Evolutionary conservation across 2,797 vertebrate genomes (phyloP), one percentile per base, ranked within the genome.

Genomic region (Australoheros facetus): DNA sequence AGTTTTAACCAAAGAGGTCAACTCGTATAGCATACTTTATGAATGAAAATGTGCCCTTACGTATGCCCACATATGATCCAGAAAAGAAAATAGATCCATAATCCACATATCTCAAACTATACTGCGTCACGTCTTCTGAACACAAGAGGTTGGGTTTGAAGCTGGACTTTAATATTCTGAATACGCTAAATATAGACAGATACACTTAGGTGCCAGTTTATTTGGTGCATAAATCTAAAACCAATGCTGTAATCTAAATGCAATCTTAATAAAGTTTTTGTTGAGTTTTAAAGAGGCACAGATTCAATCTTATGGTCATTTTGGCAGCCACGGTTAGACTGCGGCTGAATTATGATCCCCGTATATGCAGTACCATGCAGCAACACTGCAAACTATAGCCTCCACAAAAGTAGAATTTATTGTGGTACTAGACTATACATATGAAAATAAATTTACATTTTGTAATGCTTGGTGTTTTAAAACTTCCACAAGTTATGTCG

Each of bases 281-380:
- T 48, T 48, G 28, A 9, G 10, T n/a, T 54, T 60, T 10, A 57
- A 28, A 56, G 13, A 34, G 11, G 34, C 54, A 30, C 11, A 66
- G 21, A 77, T 74, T 87, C 16, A 34, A 53, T 37, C 48, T 39
- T 19, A 58, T 13, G 32, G 64, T 51, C 64, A n/a, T 51, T 74
- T 60, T 51, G 60, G 7, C 19, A 37, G 30, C 26, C 39, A 74
- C 21, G 45, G 9, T 48, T 62, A 3, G 10, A 10, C 56, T 78
- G 45, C 28, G 3, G 34, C 48, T 55, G 45, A 48, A 72, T 58
- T n/a, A 77, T 55, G 34, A n/a, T 45, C 16, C 34, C 17, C 9
- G 37, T 3, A 16, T 59, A 77, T 58, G 45, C 64, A 69, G 45
- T 53, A n/a, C 48, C 17, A 26, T 69, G 51, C 26, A 69, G 42